These are phyloP conservation scores for Mus pahari DNA, from an alignment of 2,113 vertebrate genomes.

Conservation along the genomic window DNA sequence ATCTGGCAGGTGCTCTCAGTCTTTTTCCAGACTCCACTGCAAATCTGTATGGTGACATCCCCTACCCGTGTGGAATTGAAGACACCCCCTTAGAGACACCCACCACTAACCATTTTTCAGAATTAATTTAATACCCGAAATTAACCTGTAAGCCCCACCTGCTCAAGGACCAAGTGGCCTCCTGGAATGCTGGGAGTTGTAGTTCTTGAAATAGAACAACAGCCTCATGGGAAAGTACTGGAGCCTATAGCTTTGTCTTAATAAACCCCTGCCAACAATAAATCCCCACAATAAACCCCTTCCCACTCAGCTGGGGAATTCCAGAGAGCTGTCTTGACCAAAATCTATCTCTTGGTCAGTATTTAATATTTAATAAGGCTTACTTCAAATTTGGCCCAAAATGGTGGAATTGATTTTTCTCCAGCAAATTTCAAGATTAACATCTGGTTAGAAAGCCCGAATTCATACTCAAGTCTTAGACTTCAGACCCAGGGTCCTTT, in stretches of 20 bases:
- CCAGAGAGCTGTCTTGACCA: neutral
- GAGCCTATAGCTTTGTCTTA: neutral
- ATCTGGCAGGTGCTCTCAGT: neutral
- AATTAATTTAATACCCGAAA: neutral
- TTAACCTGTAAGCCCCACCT: neutral
- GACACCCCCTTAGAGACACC: neutral
- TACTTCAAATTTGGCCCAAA: neutral
- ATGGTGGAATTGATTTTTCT: neutral
- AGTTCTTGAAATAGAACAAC: neutral
- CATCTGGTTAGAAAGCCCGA: neutral
- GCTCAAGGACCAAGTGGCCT: neutral
- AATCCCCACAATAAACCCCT: neutral
- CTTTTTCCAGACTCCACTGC: neutral
- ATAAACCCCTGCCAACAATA: neutral
- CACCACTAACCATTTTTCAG: neutral
- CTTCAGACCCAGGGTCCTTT: neutral
- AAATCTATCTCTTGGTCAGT: neutral
- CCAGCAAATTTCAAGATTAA: neutral
- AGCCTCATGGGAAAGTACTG: neutral
- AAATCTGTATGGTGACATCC: neutral
- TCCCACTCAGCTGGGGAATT: neutral
- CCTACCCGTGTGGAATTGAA: neutral
- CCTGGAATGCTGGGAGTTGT: neutral
- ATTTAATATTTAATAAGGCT: neutral
- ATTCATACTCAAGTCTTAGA: conserved; percentile 13